Evolutionary conservation across 2,113 vertebrate species (phyloP).

Genomic region (Tupaia tana): DNA sequence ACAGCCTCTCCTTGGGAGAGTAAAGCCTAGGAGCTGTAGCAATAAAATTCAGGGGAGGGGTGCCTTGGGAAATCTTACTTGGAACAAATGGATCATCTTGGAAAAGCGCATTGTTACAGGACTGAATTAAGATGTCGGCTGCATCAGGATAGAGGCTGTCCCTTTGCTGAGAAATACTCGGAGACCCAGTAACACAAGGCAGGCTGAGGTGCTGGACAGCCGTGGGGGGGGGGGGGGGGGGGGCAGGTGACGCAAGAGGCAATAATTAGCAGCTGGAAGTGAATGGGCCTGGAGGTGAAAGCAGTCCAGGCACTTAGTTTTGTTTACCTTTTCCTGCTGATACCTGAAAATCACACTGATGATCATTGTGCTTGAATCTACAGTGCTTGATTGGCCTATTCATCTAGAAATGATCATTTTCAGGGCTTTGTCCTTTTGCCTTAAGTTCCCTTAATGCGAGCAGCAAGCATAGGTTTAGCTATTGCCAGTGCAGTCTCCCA

Average conservation of each 20-base stretch:
- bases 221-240: neutral
- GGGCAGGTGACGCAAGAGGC: neutral
- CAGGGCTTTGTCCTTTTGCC: neutral
- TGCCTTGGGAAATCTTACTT: constrained; percentile 37
- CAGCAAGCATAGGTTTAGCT: neutral
- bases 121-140: constrained; percentile 57
- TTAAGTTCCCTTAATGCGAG: neutral
- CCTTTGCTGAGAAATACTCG: neutral
- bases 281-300: neutral
- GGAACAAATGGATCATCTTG: neutral
- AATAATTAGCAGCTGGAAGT: constrained; percentile 7
- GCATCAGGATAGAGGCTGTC: neutral
- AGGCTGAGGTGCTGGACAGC: neutral
- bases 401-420: neutral
- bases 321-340: neutral
- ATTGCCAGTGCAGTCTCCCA: neutral
- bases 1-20: neutral
- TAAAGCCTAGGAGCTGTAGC: neutral
- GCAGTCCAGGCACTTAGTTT: neutral
- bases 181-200: neutral
- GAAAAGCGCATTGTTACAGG: neutral
- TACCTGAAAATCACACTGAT: constrained; percentile 6
- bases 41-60: neutral
- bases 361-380: neutral
- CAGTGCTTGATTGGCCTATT: constrained; percentile 50